Evolutionary conservation across 2,797 vertebrate species (phyloP), one percentile per base, ranked within the genome.

Genomic region (Podarcis siculus): DNA sequence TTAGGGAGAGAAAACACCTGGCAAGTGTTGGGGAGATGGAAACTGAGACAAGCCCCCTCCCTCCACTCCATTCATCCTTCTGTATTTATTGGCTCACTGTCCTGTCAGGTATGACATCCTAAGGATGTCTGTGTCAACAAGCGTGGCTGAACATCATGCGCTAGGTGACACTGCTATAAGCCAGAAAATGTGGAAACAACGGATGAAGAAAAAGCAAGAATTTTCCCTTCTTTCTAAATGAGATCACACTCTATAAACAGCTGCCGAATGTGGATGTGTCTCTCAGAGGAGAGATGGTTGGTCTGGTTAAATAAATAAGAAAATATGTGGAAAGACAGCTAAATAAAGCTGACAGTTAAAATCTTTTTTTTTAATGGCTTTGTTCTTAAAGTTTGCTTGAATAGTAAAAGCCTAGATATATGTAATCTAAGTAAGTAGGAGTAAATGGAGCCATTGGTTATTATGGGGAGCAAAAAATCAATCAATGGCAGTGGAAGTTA

Each of bases 1-100:
- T 30, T n/a, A 90, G 83, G 39, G 86, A 64, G 82, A 87, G 80
- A 92, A 88, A 77, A 87, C 25, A 82, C 9, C 27, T 94, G 84
- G 19, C 25, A 85, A 90, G 45, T 6, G 76, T 88, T 83, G 86
- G 4, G 1, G 55, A 83, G 8, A 19, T 80, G 79, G 79, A 91
- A 92, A 83, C 71, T 12, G 25, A 85, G 66, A 75, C 27, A 67
- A 13, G 17, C 64, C 75, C 42, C 85, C 1, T 23, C 27, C 5
- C 39, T 6, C 7, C 72, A 32, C 17, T 85, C 42, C n/a, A 1
- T 4, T 79, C 90, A 58, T 49, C 37, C n/a, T 78, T 49, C 49
- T 61, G 30, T 37, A 17, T 86, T 82, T 69, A 85, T 73, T 87
- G 83, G 88, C 83, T 76, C 58, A 89, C 35, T 83, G 66, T 72